Evolutionary conservation across 1,140 invertebrate genomes (phyloP).

Genomic region (Agrilus planipennis): DNA sequence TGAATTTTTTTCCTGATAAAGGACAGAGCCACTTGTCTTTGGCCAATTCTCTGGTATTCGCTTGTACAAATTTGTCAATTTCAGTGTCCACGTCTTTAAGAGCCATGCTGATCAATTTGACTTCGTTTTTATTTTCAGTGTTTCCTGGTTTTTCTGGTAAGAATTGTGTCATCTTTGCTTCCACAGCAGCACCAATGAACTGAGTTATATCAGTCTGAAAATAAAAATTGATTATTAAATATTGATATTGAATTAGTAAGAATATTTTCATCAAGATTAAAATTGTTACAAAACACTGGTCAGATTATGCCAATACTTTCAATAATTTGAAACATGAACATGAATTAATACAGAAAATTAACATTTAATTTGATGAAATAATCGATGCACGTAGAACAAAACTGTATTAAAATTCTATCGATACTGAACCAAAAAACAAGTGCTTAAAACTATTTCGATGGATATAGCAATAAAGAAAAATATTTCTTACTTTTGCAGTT

Average conservation of each 20-base stretch:
- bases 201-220: slow-evolving; percentile 30
- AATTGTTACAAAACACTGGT: no score
- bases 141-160: slow-evolving; percentile 46
- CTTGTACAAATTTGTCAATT: slow-evolving; percentile 88
- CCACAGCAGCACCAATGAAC: slow-evolving; percentile 37
- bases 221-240: no score
- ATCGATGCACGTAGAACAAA: no score
- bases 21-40: slow-evolving; percentile 99
- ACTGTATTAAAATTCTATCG: no score
- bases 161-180: slow-evolving; percentile 82
- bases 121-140: slow-evolving; percentile 30
- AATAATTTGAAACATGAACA: no score
- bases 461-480: background rate
- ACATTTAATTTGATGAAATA: no score
- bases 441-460: no score
- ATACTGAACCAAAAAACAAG: no score
- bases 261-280: no score
- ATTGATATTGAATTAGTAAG: no score
- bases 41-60: slow-evolving; percentile 88
- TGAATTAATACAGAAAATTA: no score
- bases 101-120: slow-evolving; percentile 38
- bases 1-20: slow-evolving; percentile 97
- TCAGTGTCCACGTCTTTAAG: slow-evolving; percentile 75
- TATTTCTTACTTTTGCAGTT: slow-evolving; percentile 36
- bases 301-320: no score